Base-by-base conservation (phyloP, 2,888 invertebrate genomes). In the Flabesymbios commensalis region DNA sequence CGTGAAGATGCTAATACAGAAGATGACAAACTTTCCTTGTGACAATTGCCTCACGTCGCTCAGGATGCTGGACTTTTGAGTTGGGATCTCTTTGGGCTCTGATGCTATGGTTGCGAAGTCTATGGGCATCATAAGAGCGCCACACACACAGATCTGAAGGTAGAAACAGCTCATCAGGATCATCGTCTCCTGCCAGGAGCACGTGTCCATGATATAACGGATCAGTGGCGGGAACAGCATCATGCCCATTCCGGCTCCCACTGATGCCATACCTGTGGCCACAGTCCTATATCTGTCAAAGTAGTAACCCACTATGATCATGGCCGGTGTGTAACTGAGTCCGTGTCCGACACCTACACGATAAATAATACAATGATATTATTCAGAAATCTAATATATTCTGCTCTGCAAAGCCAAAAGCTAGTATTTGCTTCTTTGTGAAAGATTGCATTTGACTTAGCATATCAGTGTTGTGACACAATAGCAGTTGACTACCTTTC, bases 261-360 rank as follows among this genome's bases (percentile, higher is more conserved):
- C 45, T 7, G 47, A 57, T 4, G 57, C 57, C 3, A 57, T 14
- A 22, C 57, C 57, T 3, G 57, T 49, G 17, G 57, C 57, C 22
- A 48, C 24, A 7, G 57, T 57, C 32, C 57, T 5, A 22, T 22
- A 48, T 31, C 19, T 14, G 31, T 57, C 17, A 51, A 54, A 28
- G 17, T 24, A 14, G 39, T 26, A 22, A 29, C 14, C 29, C 28
- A 19, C 26, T 22, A 47, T 17, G 2, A 47, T 10, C 45, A 28
- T 10, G 4, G 7, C 22, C 7, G 39, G 17, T 28, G 47, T 47
- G 29, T 31, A 47, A 5, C 3, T 29, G 28, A 58, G 33, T 19
- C 26, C 45, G 19, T 49, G 24, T 53, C 19, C 26, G 5, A 56
- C n/a, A 47, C 45, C 22, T 26, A 26, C n/a, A 53, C n/a, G 29